Base-by-base conservation (phyloP, 2,797 vertebrate genomes). In the Caiman crocodilus region DNA sequence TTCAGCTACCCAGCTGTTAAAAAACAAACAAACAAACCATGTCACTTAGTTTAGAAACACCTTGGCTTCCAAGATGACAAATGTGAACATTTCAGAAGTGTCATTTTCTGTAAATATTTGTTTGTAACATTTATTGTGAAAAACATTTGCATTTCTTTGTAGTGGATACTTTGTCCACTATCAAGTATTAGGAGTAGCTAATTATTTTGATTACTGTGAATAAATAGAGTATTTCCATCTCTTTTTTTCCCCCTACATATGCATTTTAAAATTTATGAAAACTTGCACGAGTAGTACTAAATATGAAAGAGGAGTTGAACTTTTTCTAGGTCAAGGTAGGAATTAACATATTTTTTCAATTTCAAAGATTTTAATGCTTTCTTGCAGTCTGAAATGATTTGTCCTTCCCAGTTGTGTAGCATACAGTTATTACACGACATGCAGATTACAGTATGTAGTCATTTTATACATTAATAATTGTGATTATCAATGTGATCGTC, bases 221-320 rank as follows among this genome's bases (percentile, higher is more conserved):
- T 18, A 74, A 61, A 50, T 16, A 79, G 7, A n/a, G 8, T 0
- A 0, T 35, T 9, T 84, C 15, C 84, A 0, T 83, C 21, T 7
- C 3, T 25, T 4, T 26, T 76, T 57, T 9, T 76, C 86, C 74
- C 84, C 9, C 69, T 59, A 18, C 0, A 4, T 13, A 50, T 79
- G 12, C 35, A 2, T 25, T 64, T 67, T 58, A 65, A 87, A 87
- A 85, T 35, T 59, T 20, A 78, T 6, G 16, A 2, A 0, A n/a
- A 4, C 0, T 0, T 10, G 6, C 1, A 58, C 0, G 2, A 14
- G 4, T 2, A 5, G 56, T 42, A 82, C 5, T 11, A 86, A 82
- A 50, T 20, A 20, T 2, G 12, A 67, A 10, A 58, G 14, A 14
- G 4, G 35, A 35, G 16, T 1, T 14, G 25, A 28, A 1, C 1